Evolutionary conservation across 37 sponge, comb jelly and placozoan species (phyloP).

Genomic region (Chondrilla cf. caribensis): DNA sequence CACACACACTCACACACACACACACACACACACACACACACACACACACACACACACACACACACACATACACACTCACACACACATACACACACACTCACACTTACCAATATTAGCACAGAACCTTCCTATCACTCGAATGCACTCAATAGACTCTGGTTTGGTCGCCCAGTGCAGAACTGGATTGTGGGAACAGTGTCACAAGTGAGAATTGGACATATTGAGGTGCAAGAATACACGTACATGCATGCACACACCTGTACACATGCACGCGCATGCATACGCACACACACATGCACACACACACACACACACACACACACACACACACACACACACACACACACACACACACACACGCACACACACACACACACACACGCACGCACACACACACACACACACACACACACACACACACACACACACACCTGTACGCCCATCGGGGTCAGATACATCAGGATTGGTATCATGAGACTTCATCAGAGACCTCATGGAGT

Average conservation of each 20-base stretch:
- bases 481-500: conserved; percentile 21
- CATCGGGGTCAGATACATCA: conserved; percentile 34
- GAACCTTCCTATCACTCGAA: conserved; percentile 27
- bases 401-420: background rate
- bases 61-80: background rate
- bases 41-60: too few species aligned
- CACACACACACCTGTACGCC: conserved; percentile 27
- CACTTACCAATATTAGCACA: conserved; percentile 20
- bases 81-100: background rate
- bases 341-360: too few species aligned
- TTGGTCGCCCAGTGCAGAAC: conserved; percentile 44
- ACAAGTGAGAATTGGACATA: too few species aligned
- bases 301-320: too few species aligned
- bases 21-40: too few species aligned
- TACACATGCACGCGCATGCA: background rate
- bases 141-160: conserved; percentile 37
- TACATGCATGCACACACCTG: background rate
- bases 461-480: conserved; percentile 14
- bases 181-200: background rate
- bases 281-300: background rate
- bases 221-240: background rate
- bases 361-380: too few species aligned
- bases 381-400: background rate
- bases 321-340: too few species aligned
- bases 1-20: too few species aligned